Evolutionary conservation across 2,888 invertebrate species (phyloP), one percentile per base, ranked within the genome.

Genomic region (Acleris holmiana): DNA sequence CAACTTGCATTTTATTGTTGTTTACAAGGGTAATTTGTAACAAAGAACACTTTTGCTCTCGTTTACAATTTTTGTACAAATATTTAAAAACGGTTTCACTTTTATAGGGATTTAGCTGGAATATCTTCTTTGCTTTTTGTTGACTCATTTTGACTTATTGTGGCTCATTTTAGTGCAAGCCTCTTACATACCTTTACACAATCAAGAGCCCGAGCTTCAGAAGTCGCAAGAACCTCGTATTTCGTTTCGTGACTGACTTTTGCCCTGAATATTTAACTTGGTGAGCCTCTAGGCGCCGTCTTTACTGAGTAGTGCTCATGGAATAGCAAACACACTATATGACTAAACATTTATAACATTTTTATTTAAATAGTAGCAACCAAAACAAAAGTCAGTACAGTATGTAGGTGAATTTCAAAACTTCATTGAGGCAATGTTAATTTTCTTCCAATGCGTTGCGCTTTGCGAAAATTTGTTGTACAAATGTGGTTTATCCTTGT

Each of bases 241-340:
- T 67, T 70, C 73, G 71, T 73, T 73, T 88, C 89, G 89, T 90
- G 89, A 88, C 89, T 90, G 89, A 89, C 89, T 88, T 86, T 88
- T 89, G 89, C 82, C 88, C 88, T 89, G 88, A 86, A 89, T 90
- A 89, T 88, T 88, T 89, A 83, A 88, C 82, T 69, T 74, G 73
- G 80, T 80, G 80, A 80, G 79, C 77, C 79, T 82, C 72, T 72
- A 77, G 80, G 85, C 84, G 80, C 82, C 84, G 76, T 75, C 75
- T 78, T 78, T 64, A 59, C 78, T 78, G 76, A 79, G 73, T 62
- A 56, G 41, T 41, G 71, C 78, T 80, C 79, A 79, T 77, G 68
- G 83, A 84, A 83, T 79, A 76, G 76, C 78, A 54, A 54, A 54
- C 48, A 59, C 41, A 41, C 58, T 75, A 73, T 68, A 70, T 71